Conservation (phyloP, 2,797 vertebrate species). For the Sparus aurata region DNA sequence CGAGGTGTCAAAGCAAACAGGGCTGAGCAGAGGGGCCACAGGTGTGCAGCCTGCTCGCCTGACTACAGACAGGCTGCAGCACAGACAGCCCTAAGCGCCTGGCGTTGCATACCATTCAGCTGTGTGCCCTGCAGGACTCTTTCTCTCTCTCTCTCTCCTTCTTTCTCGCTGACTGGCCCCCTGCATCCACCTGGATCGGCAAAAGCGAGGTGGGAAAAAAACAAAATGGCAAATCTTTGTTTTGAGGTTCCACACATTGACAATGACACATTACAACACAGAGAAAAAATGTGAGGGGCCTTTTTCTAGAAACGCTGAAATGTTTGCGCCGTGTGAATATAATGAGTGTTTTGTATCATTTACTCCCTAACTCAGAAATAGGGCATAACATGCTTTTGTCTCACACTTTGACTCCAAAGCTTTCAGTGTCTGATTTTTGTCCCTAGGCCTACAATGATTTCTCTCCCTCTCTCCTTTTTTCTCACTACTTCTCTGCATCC, state of each 20-base stretch:
- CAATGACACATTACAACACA: constrained; percentile 35
- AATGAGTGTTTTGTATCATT: constrained; percentile 32
- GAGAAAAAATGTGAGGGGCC: constrained; percentile 25
- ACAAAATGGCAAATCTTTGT: constrained; percentile 40
- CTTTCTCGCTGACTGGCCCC: constrained; percentile 38
- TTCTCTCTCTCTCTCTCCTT: constrained; percentile 25
- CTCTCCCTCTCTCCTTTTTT: constrained; percentile 50
- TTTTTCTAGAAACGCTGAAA: constrained; percentile 24
- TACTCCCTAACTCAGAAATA: constrained; percentile 8
- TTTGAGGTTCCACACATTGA: constrained; percentile 18
- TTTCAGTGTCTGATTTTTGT: constrained; percentile 15
- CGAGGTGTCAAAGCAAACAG: constrained; percentile 83
- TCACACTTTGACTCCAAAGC: constrained; percentile 12
- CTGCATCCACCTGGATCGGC: constrained; percentile 61
- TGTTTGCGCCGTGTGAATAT: constrained; percentile 3
- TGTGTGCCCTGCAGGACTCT: constrained; percentile 64
- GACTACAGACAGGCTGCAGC: constrained; percentile 60
- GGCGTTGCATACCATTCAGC: constrained; percentile 56
- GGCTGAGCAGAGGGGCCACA: constrained; percentile 66
- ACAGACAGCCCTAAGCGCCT: constrained; percentile 64
- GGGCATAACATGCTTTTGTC: not conserved
- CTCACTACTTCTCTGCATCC: constrained; percentile 33
- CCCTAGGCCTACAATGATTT: constrained; percentile 36
- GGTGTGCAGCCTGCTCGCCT: constrained; percentile 77
- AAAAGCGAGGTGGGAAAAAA: not conserved